phyloP scores from a whole-genome alignment of 2,888 invertebrate species.

The Maniola hyperantus region DNA sequence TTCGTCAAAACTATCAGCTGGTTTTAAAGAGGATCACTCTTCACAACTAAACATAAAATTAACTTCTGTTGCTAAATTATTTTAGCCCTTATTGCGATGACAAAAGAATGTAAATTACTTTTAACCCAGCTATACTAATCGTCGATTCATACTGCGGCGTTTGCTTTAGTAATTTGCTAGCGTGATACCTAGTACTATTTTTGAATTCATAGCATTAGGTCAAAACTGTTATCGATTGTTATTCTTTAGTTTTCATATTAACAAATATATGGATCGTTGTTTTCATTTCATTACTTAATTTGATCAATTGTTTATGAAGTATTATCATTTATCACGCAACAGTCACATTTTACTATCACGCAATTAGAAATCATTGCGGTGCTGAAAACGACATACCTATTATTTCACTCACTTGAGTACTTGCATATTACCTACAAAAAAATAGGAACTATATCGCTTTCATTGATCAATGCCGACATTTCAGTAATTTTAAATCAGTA shows the following conservation, averaged over 20 bases:
- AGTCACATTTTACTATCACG: background rate
- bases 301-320: background rate
- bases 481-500: background rate
- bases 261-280: background rate
- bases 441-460: background rate
- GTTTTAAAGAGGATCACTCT: too few species aligned
- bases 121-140: background rate
- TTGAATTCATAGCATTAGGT: constrained; percentile 5
- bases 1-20: too few species aligned
- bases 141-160: background rate
- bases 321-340: background rate
- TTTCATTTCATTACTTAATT: background rate
- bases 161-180: constrained; percentile 9
- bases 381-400: background rate
- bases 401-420: background rate
- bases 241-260: constrained; percentile 6
- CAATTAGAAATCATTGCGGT: background rate
- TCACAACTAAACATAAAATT: too few species aligned
- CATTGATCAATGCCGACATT: background rate
- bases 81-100: background rate
- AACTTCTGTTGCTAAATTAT: background rate
- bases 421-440: too few species aligned
- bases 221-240: constrained; percentile 6
- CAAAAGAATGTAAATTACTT: background rate
- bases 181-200: constrained; percentile 1